phyloP scores from a whole-genome alignment of 2,113 vertebrate genomes.

The Entomyzon cyanotis region DNA sequence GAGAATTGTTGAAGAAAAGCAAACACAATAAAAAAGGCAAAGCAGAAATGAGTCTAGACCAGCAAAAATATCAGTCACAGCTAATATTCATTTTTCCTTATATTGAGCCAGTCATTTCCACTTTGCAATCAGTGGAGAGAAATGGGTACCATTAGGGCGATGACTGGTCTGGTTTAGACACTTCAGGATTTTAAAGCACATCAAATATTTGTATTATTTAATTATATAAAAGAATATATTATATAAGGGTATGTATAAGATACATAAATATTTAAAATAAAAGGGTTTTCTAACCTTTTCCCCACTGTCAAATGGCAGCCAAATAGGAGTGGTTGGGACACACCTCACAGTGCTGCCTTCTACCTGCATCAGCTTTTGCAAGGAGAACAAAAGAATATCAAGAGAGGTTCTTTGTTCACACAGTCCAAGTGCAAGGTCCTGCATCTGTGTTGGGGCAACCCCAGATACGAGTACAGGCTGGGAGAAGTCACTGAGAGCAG shows the following conservation, averaged over 20 bases:
- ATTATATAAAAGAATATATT: neutral
- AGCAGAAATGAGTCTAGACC: neutral
- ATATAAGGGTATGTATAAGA: no score
- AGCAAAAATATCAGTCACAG: neutral
- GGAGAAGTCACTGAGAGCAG: neutral
- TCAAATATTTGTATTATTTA: neutral
- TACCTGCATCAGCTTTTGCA: neutral
- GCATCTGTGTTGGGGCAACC: fast-evolving
- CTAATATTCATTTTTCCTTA: neutral
- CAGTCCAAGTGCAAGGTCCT: neutral
- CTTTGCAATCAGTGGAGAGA: neutral
- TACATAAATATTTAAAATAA: neutral
- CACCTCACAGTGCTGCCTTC: neutral
- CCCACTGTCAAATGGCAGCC: neutral
- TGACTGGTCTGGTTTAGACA: neutral
- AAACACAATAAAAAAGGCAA: neutral
- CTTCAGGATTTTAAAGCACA: neutral
- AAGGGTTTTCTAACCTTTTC: neutral
- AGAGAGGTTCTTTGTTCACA: neutral
- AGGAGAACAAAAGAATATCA: neutral
- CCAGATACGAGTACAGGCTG: neutral
- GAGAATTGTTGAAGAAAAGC: neutral
- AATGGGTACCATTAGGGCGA: neutral
- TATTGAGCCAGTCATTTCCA: neutral
- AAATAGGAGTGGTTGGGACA: neutral